A percentile compares a stretch with the other conserved stretches of the same genome.
phyloP scores from a whole-genome alignment of 2,113 vertebrate species.

The Tylochromis polylepis region DNA sequence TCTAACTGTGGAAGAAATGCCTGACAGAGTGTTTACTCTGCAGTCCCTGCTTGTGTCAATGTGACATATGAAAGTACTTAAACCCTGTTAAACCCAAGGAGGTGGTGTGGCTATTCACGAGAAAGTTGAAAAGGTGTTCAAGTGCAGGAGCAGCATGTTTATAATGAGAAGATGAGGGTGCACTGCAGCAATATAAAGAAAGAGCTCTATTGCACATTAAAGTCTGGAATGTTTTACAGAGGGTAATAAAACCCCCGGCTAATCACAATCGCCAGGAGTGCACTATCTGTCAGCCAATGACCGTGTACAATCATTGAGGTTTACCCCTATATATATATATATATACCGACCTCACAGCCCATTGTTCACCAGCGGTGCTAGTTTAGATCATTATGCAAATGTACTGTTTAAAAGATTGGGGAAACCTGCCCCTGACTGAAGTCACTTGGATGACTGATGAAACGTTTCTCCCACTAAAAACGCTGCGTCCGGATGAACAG shows the following conservation, averaged over 20 bases:
- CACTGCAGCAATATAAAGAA: constrained; percentile 67
- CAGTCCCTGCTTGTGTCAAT: constrained; percentile 50
- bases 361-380: background rate
- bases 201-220: constrained; percentile 67
- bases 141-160: constrained; percentile 64
- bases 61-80: constrained; percentile 69
- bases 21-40: constrained; percentile 54
- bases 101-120: constrained; percentile 9
- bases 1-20: constrained; percentile 1
- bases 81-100: constrained; percentile 40
- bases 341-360: background rate
- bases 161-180: constrained; percentile 59
- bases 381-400: background rate
- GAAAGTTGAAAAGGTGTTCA: constrained; percentile 44
- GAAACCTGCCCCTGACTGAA: background rate
- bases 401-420: background rate
- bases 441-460: background rate
- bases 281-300: constrained; percentile 52
- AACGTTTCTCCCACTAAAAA: background rate
- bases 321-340: constrained; percentile 16
- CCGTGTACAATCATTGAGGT: constrained; percentile 33
- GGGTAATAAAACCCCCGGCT: constrained; percentile 66
- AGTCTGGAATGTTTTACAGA: constrained; percentile 69
- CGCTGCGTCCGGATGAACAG: background rate
- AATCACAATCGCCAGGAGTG: constrained; percentile 64